These are phyloP conservation scores for Trogon melanurus DNA, from an alignment of 2,113 vertebrate species.

Conservation along the genomic window DNA sequence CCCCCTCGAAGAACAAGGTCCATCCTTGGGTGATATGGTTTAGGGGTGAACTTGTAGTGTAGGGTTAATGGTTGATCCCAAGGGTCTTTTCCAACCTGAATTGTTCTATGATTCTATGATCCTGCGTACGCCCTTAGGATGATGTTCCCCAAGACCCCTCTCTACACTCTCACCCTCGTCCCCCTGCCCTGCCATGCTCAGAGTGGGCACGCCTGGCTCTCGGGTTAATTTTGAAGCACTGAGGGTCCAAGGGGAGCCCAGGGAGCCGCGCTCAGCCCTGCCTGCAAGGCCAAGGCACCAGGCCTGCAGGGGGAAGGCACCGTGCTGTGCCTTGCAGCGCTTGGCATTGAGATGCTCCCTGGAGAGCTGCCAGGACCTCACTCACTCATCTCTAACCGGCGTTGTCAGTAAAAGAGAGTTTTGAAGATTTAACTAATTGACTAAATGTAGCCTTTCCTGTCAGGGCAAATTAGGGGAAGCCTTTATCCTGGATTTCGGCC, in stretches of 20 bases:
- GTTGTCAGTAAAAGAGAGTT: neutral
- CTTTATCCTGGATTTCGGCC: neutral
- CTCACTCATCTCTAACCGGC: neutral
- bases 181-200: neutral
- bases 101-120: too few species aligned
- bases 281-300: neutral
- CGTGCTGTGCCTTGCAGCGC: neutral
- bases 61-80: too few species aligned
- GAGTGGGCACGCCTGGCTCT: neutral
- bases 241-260: neutral
- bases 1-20: too few species aligned
- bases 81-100: too few species aligned
- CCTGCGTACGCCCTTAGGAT: neutral
- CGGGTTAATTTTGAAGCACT: neutral
- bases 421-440: conserved; percentile 48
- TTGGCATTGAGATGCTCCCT: neutral
- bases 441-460: conserved; percentile 38
- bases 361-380: conserved; percentile 16
- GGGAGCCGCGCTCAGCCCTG: neutral
- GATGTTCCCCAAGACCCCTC: neutral
- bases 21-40: too few species aligned
- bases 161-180: rapidly evolving
- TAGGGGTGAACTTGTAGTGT: too few species aligned
- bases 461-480: conserved; percentile 4
- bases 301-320: neutral